Evolutionary conservation across 2,113 vertebrate species (phyloP).

Genomic region (Spheniscus mendiculus): DNA sequence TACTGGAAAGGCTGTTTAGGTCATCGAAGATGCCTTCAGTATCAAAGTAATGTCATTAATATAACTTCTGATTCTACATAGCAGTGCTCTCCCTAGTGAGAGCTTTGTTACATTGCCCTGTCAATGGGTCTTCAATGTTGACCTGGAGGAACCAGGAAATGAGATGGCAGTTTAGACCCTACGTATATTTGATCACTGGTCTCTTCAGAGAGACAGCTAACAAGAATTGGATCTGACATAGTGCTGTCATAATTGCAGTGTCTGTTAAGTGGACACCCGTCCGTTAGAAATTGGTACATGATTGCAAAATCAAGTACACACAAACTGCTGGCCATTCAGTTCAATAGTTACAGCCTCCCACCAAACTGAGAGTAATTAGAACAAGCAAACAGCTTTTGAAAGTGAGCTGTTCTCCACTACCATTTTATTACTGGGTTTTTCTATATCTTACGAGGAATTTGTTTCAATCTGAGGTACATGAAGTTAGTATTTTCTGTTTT

Average conservation of each 20-base stretch:
- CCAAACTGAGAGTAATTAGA: background rate
- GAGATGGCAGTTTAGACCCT: background rate
- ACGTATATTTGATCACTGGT: fast-evolving
- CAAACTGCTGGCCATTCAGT: background rate
- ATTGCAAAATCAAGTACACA: background rate
- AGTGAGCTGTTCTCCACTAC: background rate
- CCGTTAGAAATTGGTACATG: background rate
- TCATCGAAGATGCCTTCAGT: background rate
- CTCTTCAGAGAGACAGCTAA: background rate
- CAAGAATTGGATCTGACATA: background rate
- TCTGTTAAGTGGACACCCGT: background rate
- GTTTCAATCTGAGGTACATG: background rate
- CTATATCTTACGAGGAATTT: background rate
- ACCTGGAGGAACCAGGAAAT: background rate
- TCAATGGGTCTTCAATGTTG: background rate
- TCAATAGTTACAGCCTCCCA: background rate
- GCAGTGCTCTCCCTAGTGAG: background rate
- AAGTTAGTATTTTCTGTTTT: background rate
- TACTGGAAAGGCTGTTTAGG: background rate
- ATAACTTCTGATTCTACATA: background rate
- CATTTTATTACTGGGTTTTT: background rate
- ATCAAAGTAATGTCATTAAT: background rate
- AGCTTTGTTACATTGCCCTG: background rate
- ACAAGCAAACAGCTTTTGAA: background rate
- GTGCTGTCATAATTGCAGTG: background rate